Conservation (phyloP, 2,888 invertebrate species). For the Drosophila siamana region DNA sequence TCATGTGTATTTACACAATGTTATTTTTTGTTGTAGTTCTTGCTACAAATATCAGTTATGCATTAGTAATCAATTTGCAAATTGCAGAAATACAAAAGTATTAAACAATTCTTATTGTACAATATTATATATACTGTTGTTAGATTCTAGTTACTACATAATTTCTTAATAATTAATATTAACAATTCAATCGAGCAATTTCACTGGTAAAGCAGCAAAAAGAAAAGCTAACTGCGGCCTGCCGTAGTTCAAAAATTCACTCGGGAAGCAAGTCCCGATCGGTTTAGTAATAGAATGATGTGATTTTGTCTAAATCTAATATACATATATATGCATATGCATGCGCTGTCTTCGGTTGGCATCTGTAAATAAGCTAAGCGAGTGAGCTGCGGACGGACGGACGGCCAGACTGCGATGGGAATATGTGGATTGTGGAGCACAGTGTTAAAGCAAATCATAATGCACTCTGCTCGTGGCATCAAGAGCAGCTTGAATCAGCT, state of each 20-base stretch:
- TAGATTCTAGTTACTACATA: background rate
- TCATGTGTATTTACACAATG: slow-evolving; percentile 5
- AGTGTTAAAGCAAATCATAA: too few relatives aligned
- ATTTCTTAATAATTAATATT: background rate
- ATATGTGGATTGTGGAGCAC: too few relatives aligned
- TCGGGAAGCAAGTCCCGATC: too few relatives aligned
- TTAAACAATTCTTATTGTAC: slow-evolving; percentile 1
- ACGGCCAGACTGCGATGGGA: too few relatives aligned
- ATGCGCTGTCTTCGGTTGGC: too few relatives aligned
- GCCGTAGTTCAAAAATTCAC: background rate
- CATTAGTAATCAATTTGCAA: background rate
- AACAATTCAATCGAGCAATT: slow-evolving; percentile 3
- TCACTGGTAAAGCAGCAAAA: background rate
- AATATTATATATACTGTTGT: background rate
- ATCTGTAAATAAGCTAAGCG: too few relatives aligned
- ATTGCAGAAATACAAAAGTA: slow-evolving; percentile 3
- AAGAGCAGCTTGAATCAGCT: too few relatives aligned
- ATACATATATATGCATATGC: too few relatives aligned
- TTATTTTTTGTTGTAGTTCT: background rate
- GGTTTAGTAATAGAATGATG: too few relatives aligned
- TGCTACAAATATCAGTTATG: background rate
- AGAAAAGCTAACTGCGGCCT: background rate
- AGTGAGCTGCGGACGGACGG: too few relatives aligned
- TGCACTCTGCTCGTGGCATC: too few relatives aligned
- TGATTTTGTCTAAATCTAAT: too few relatives aligned